A percentile compares a stretch with the other conserved stretches of the same genome.
Conservation (phyloP, 1,140 invertebrate genomes). For the Leguminivora glycinivorella region DNA sequence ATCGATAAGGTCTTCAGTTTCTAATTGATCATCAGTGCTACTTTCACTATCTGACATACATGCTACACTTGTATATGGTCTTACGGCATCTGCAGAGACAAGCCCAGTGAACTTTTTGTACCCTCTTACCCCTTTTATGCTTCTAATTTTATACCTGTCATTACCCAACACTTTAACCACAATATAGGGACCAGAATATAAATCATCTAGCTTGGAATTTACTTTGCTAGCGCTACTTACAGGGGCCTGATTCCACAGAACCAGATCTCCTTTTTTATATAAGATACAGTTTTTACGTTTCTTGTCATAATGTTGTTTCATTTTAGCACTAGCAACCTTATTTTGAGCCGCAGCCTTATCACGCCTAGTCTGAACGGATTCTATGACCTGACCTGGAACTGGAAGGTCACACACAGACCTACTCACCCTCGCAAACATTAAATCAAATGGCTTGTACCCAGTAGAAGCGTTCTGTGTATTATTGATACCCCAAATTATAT, state of each 20-base stretch:
- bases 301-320: conserved; percentile 27
- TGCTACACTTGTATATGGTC: conserved; percentile 33
- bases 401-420: background rate
- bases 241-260: conserved; percentile 10
- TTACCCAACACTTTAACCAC: conserved; percentile 37
- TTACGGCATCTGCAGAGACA: conserved; percentile 35
- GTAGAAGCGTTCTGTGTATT: conserved; percentile 23
- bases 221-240: conserved; percentile 13
- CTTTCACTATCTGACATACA: conserved; percentile 32
- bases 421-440: conserved; percentile 16
- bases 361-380: conserved; percentile 4
- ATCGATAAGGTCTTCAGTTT: conserved; percentile 37
- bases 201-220: conserved; percentile 41
- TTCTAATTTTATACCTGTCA: conserved; percentile 40
- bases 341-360: background rate
- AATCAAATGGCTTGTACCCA: conserved; percentile 19
- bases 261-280: conserved; percentile 20
- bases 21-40: conserved; percentile 32
- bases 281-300: background rate
- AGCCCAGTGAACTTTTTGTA: conserved; percentile 42
- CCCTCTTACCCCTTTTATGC: conserved; percentile 41
- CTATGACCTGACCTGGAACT: background rate
- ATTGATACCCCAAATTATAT: conserved; percentile 28
- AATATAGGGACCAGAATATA: conserved; percentile 45
- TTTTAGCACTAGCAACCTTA: background rate